Conservation (phyloP, 2,113 vertebrate species). For the Phyllostomus hastatus region DNA sequence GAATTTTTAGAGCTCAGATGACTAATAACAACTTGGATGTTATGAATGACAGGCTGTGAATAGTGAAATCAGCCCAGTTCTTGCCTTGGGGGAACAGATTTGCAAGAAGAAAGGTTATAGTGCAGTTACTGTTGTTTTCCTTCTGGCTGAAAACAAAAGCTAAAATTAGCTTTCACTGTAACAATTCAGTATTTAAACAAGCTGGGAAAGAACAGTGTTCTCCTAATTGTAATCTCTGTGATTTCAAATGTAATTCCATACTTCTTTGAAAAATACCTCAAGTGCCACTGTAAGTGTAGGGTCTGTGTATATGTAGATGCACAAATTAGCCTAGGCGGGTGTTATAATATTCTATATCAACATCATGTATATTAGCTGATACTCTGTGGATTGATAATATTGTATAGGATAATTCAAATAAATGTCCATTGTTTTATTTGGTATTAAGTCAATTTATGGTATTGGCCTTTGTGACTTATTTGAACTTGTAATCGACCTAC, state of each 20-base stretch:
- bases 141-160: neutral
- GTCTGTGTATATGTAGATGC: accelerated
- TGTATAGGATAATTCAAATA: neutral
- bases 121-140: neutral
- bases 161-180: conserved; percentile 7
- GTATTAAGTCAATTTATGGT: neutral
- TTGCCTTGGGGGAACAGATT: neutral
- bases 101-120: neutral
- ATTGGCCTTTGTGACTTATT: neutral
- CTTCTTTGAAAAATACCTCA: neutral
- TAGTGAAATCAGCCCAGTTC: neutral
- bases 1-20: conserved; percentile 8
- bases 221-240: neutral
- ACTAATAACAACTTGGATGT: conserved; percentile 23
- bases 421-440: neutral
- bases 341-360: neutral
- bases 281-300: neutral
- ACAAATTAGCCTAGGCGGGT: neutral
- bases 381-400: neutral
- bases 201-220: neutral
- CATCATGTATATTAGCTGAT: neutral
- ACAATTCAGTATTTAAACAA: conserved; percentile 9
- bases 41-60: conserved; percentile 24
- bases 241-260: conserved; percentile 9
- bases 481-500: neutral